These are phyloP conservation scores for Eciton burchellii DNA, from an alignment of 1,140 invertebrate species.

Conservation along the genomic window DNA sequence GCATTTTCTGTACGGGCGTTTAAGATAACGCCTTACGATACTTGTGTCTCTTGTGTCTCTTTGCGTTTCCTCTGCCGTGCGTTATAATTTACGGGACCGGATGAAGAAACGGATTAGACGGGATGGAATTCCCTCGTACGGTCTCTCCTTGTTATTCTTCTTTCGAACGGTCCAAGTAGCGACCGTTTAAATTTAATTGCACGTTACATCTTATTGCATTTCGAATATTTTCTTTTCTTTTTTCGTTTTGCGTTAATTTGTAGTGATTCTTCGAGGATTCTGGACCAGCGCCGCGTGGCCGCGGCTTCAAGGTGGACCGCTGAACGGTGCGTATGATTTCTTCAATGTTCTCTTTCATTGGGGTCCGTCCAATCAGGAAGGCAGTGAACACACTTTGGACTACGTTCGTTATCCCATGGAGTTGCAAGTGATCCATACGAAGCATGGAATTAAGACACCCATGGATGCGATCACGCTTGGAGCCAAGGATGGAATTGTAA, in stretches of 20 bases:
- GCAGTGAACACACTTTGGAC: conserved; percentile 87
- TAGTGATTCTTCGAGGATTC: conserved; percentile 71
- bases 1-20: too few species aligned
- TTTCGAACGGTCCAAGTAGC: too few species aligned
- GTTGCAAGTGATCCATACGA: conserved; percentile 85
- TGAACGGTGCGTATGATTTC: conserved; percentile 84
- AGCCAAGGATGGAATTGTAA: conserved; percentile 70
- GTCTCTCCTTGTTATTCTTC: too few species aligned
- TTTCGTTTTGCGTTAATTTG: background rate
- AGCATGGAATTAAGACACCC: conserved; percentile 63
- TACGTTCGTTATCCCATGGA: conserved; percentile 86
- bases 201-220: too few species aligned
- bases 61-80: too few species aligned
- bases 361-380: conserved; percentile 86
- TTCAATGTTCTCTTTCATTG: conserved; percentile 86
- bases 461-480: conserved; percentile 42
- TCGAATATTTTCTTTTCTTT: background rate
- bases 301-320: conserved; percentile 84
- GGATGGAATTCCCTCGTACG: too few species aligned
- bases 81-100: too few species aligned
- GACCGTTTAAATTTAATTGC: too few species aligned
- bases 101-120: too few species aligned
- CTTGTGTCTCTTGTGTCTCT: too few species aligned
- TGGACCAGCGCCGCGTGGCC: conserved; percentile 77
- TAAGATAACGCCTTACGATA: too few species aligned